A percentile compares a stretch with the other conserved stretches of the same genome.
These are phyloP conservation scores for Tichodroma muraria DNA, from an alignment of 2,113 vertebrate species.

Conservation along the genomic window DNA sequence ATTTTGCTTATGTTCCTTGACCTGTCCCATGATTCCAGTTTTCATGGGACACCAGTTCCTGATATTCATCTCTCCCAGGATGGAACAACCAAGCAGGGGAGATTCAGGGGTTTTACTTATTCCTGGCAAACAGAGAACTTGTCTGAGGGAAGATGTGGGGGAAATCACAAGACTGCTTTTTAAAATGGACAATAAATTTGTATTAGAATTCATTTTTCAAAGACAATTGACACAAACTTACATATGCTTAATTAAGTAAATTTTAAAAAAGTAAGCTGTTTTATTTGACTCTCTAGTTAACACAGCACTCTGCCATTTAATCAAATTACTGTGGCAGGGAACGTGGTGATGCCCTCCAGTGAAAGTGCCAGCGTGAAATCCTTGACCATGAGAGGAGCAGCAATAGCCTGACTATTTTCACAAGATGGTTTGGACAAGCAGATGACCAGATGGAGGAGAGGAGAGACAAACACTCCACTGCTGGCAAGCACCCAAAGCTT, in stretches of 20 bases:
- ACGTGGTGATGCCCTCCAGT: background rate
- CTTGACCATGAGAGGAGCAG: background rate
- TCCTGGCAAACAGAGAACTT: background rate
- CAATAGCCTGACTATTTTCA: background rate
- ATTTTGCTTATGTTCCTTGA: background rate
- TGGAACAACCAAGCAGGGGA: background rate
- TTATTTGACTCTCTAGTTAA: background rate
- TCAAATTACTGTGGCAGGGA: background rate
- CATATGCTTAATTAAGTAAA: background rate
- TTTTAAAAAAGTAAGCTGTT: background rate
- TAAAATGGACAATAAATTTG: background rate
- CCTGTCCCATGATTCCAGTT: background rate
- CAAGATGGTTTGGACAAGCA: background rate
- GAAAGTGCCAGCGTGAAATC: background rate
- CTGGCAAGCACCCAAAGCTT: constrained; percentile 38
- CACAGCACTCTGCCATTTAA: background rate
- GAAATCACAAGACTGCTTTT: background rate
- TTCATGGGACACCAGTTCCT: background rate
- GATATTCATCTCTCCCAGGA: background rate
- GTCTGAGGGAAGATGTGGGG: accelerated
- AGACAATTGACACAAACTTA: background rate
- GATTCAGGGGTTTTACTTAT: background rate
- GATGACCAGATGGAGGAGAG: constrained; percentile 36
- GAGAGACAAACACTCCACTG: background rate
- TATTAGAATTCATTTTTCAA: background rate